Evolutionary conservation across 2,797 vertebrate species (phyloP).

Genomic region (Scolopax bukidnonensis): DNA sequence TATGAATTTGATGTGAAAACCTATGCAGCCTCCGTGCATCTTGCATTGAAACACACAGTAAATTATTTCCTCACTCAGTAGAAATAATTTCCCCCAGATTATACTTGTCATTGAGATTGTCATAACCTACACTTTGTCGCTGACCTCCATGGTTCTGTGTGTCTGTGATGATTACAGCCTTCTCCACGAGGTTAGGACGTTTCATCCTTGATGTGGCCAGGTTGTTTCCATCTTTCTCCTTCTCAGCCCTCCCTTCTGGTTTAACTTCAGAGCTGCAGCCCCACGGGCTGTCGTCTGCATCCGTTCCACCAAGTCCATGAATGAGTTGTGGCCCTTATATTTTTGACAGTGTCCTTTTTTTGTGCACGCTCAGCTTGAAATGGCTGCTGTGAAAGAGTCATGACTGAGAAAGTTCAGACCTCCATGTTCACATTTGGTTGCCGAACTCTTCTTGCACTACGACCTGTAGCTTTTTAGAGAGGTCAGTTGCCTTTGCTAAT

Average conservation of each 20-base stretch:
- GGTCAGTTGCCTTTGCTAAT: background rate
- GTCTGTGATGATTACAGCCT: conserved; percentile 64
- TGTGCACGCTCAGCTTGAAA: background rate
- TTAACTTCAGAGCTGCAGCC: conserved; percentile 27
- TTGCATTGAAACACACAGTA: conserved; percentile 35
- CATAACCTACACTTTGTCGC: conserved; percentile 9
- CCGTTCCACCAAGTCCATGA: background rate
- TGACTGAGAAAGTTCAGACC: background rate
- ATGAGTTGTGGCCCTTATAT: background rate
- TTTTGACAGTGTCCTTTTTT: background rate
- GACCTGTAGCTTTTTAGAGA: background rate
- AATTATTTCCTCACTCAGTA: background rate
- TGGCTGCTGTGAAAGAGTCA: background rate
- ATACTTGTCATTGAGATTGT: conserved; percentile 14
- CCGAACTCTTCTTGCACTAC: background rate
- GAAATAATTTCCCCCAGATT: conserved; percentile 15
- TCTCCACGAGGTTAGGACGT: conserved; percentile 43
- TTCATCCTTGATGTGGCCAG: conserved; percentile 13
- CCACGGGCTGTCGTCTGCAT: background rate
- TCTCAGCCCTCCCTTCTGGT: conserved; percentile 27
- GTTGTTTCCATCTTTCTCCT: conserved; percentile 31
- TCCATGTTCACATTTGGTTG: background rate
- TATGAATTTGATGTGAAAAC: conserved; percentile 61
- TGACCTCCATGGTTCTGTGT: background rate
- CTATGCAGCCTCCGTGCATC: conserved; percentile 63